Evolutionary conservation across 1,140 invertebrate species (phyloP), one percentile per base, ranked within the genome.

Genomic region (Gyrodactylus bullatarudis): DNA sequence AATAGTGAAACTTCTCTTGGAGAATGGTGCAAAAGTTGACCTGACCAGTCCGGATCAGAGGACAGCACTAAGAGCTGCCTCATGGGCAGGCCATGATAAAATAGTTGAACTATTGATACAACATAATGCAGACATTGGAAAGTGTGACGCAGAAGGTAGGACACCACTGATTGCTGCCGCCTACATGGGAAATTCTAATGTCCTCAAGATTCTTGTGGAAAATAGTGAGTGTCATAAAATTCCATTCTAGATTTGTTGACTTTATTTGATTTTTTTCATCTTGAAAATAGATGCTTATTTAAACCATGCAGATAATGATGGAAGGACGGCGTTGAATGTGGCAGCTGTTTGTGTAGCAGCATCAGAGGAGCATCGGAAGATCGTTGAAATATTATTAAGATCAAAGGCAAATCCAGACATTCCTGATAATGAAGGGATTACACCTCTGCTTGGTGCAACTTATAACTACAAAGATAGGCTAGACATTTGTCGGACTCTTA

Each of bases 261-360:
- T 54, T n/a, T 16, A 54, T 54, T 54, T 54, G 34, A 54, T 16
- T 75, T 24, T 24, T 74, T 24, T n/a, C 24, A 22, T 23, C 22
- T 25, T 20, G 34, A 68, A n/a, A 54, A 54, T 16, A 54, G n/a
- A 54, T 54, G 34, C 34, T 54, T 54, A 54, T 54, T 54, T 54
- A 54, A 54, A 54, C 8, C 34, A 91, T 77, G 84, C 86, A 72
- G 89, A 90, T 24, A 88, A 92, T 77, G 90, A 94, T 80, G 90
- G 90, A 1, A 90, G 90, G 81, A 93, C 90, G 1, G 88, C 91
- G 0, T 83, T 95, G n/a, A 85, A 91, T 81, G 84, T 90, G 68
- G 89, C 89, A 25, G 87, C 88, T 19, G 79, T 73, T 23, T 73
- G 72, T 26, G 21, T 73, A 26, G 80, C 79, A 19, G 78, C 79